Evolutionary conservation across 2,797 vertebrate genomes (phyloP), one percentile per base, ranked within the genome.

Genomic region (Glyptemys insculpta): DNA sequence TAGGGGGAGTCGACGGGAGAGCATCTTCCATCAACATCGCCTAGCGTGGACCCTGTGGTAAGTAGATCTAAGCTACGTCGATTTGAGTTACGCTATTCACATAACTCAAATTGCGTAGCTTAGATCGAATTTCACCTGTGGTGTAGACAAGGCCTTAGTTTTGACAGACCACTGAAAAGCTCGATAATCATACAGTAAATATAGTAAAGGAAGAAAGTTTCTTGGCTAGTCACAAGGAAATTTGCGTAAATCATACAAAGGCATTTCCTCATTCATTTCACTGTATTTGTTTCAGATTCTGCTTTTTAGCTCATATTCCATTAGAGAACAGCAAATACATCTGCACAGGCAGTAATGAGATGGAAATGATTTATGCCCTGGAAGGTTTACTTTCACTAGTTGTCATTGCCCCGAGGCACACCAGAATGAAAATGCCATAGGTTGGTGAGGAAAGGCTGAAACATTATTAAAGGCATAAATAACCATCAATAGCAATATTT

Each of bases 361-460:
- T 95, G 94, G 91, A 97, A 97, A 97, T 97, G 86, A 96, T 90
- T 91, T 88, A 96, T 97, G 96, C 94, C 95, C 94, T 97, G 79
- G 47, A 95, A 92, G 25, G 88, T n/a, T 81, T 81, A 14, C 92
- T 96, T 91, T 93, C 95, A 85, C 95, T 93, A 92, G 94, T 95
- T 96, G 83, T 76, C 93, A 86, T 86, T 96, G 89, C 79, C 85
- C 89, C 91, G 90, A 94, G 92, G 92, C 96, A 96, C 92, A 83
- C 88, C 81, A 92, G 68, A 68, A 90, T 93, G 50, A 37, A 53
- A 80, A 85, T 91, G 83, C 56, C 81, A 81, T 79, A 93, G 50
- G 86, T 78, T 85, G 47, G 86, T 91, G 89, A 93, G 85, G 88
- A 92, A 96, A 91, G 68, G 82, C 79, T 81, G 56, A 88, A 59